These are phyloP conservation scores for Labrus mixtus DNA, from an alignment of 2,113 vertebrate genomes.

Conservation along the genomic window DNA sequence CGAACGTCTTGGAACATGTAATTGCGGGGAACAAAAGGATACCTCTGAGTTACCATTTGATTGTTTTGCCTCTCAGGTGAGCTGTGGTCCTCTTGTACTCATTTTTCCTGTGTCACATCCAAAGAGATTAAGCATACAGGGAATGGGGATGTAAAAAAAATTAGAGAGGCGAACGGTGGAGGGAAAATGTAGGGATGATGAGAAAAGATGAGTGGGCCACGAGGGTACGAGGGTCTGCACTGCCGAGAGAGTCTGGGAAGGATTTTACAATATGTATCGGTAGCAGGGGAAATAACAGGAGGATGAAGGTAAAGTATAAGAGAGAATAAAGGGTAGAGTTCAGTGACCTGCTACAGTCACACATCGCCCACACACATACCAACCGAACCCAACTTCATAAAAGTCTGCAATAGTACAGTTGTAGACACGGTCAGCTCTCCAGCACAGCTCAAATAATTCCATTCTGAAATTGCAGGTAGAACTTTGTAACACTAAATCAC, in stretches of 20 bases:
- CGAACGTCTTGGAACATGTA: no score
- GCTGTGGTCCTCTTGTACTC: no score
- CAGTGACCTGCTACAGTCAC: neutral
- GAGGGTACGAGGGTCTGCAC: no score
- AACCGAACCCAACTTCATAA: neutral
- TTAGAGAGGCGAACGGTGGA: neutral
- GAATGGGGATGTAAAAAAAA: neutral
- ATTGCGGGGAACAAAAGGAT: no score
- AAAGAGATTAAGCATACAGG: neutral
- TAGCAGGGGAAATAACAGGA: neutral
- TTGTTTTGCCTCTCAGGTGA: no score
- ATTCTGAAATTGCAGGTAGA: neutral
- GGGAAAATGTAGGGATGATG: no score
- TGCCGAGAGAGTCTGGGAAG: neutral
- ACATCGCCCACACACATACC: neutral
- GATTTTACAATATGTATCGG: neutral
- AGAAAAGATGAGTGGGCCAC: no score
- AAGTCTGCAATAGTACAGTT: neutral
- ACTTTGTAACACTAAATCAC: constrained; percentile 8
- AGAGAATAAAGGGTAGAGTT: neutral
- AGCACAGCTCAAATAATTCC: neutral
- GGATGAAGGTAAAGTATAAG: neutral
- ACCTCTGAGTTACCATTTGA: no score
- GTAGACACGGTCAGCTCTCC: neutral
- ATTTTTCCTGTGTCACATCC: no score